phyloP scores from a whole-genome alignment of 2,113 vertebrate species.

The Pandion haliaetus region DNA sequence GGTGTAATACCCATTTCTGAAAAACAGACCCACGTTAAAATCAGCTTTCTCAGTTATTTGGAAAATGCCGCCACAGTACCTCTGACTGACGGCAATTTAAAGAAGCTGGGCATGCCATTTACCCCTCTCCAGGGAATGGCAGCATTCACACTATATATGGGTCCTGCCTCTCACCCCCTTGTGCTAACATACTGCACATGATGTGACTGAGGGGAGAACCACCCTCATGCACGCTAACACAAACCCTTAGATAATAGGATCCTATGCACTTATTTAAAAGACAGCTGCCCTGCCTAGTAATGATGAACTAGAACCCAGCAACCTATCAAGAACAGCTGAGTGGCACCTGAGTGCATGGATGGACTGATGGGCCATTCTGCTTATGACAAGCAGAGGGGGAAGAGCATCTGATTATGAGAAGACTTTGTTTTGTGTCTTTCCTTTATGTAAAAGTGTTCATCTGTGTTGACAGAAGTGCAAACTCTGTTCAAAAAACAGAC shows the following conservation, averaged over 20 bases:
- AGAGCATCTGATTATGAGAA: not conserved
- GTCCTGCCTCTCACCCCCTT: not conserved
- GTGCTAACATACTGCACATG: not conserved
- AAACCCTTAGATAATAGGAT: not conserved
- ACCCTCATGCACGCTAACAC: not conserved
- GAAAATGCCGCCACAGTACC: not conserved
- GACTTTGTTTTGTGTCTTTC: not conserved
- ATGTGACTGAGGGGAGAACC: not conserved
- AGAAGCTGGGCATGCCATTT: not conserved
- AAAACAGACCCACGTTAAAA: not conserved
- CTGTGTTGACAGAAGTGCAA: not conserved
- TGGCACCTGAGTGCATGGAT: fast-evolving
- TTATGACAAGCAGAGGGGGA: not conserved
- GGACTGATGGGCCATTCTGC: not conserved
- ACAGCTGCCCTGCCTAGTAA: not conserved
- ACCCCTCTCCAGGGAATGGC: not conserved
- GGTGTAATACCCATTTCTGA: not conserved
- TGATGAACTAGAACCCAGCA: not conserved
- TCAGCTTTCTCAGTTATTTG: not conserved
- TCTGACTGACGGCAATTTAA: not conserved
- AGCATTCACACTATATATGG: not conserved
- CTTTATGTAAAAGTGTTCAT: not conserved
- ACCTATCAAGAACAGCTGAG: not conserved
- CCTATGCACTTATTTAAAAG: not conserved
- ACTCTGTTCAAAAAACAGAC: not conserved